Evolutionary conservation across 2,888 invertebrate genomes (phyloP), one percentile per base, ranked within the genome.

Genomic region (Napeogenes inachia): DNA sequence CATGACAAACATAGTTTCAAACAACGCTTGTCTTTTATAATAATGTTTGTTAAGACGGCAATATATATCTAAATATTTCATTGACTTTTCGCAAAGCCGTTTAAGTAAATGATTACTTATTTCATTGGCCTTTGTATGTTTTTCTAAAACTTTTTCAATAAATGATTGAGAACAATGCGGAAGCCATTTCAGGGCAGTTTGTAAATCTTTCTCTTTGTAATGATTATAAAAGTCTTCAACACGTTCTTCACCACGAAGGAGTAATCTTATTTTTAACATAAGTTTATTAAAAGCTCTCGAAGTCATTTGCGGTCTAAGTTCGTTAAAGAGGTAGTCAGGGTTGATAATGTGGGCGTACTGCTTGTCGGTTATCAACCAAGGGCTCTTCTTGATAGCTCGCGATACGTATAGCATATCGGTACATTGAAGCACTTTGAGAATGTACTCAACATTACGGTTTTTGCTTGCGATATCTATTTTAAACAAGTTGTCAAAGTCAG

Each of bases 371-470:
- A 88, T 73, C 8, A 87, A 70, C 87, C 87, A 87, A 13, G 72
- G 68, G 50, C 78, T 75, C 56, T 75, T 72, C 62, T 82, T 86
- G 50, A 88, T 78, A 21, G 80, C 85, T 70, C 79, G 77, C 8
- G 86, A 78, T 3, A 82, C 79, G 63, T 82, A 85, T 45, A 87
- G 68, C 75, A 82, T 78, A 63, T 88, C 86, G 38, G 79, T 74
- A 61, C 74, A 73, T 67, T 84, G 81, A 0, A 87, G 69, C 53
- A 81, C 75, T 45, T 75, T 73, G 12, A 87, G 66, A 63, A 87
- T 73, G 59, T 79, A 85, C 21, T 80, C 73, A 2, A 85, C 71
- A 71, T 85, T 68, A 68, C 71, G 80, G 35, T 75, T 75, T 6
- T 74, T 67, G 66, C 78, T 70, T 0, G 86, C 86, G 58, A 83